Evolutionary conservation across 1,140 invertebrate species (phyloP), one percentile per base, ranked within the genome.

Genomic region (Nasonia giraulti): DNA sequence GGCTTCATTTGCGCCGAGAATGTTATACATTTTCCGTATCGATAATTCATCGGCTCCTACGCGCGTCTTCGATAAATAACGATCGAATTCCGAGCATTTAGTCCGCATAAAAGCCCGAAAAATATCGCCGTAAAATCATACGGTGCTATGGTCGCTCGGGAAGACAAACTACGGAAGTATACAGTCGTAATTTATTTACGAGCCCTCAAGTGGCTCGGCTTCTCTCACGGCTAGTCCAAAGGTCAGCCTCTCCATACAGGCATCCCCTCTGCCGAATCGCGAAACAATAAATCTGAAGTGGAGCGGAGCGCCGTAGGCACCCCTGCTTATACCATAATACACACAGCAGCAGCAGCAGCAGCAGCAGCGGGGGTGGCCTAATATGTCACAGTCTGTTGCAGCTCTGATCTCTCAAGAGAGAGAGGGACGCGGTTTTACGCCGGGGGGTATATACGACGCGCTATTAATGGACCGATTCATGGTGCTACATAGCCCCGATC

Each of bases 361-460:
- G 27, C 37, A 1, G 62, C 33, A 50, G 11, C 27, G 85, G 91
- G 91, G 91, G 89, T 89, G 88, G 91, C 89, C 90, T 93, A 93
- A 93, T 93, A 92, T 91, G 92, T 92, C 92, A 92, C 91, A 93
- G 92, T 93, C 91, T 91, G 92, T 91, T 92, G 92, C 91, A 92
- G 91, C 86, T 17, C 20, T 62, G 88, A 89, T 90, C 86, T 90
- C 81, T 73, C 88, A 47, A 85, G 85, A 86, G 83, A 83, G 80
- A 76, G 74, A 85, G 88, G 88, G 86, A 85, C 73, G 79, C 31
- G 68, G 47, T 82, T 88, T 73, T 40, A 47, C 78, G 85, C 33
- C 84, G 86, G 89, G 87, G 89, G 87, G 84, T 83, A 10, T 37
- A 55, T 55, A 55, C 12, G 40, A 83, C 86, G 86, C 86, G 87